These are phyloP conservation scores for Varanus komodoensis DNA, from an alignment of 2,113 vertebrate species.

Conservation along the genomic window DNA sequence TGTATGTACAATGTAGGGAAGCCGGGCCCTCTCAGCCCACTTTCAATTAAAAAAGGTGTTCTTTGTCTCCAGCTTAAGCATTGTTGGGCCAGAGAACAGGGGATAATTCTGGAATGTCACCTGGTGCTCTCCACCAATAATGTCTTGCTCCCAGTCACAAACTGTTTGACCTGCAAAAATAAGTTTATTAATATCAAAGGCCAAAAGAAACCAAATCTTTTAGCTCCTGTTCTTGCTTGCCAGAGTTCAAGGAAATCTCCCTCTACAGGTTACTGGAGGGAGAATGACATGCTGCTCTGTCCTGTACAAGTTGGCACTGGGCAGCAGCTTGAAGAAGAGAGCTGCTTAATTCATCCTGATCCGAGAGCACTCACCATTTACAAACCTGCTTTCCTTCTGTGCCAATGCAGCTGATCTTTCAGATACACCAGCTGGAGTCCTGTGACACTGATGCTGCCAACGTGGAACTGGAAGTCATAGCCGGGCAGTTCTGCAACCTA, in stretches of 20 bases:
- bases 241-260: not conserved
- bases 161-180: not conserved
- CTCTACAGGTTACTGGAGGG: not conserved
- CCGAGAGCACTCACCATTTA: conserved; percentile 25
- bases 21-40: not conserved
- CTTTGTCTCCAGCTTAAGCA: not conserved
- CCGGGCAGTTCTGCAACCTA: conserved; percentile 81
- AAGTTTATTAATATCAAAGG: not conserved
- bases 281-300: not conserved
- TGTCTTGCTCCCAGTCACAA: not conserved
- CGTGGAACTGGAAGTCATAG: conserved; percentile 47
- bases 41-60: not conserved
- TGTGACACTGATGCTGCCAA: conserved; percentile 69
- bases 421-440: conserved; percentile 75
- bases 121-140: not conserved
- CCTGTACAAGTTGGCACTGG: conserved; percentile 22
- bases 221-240: not conserved
- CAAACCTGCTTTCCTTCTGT: conserved; percentile 31
- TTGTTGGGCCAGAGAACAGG: not conserved
- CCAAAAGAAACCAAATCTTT: not conserved
- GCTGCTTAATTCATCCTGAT: not conserved
- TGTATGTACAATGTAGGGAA: not conserved
- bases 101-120: not conserved
- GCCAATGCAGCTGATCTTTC: conserved; percentile 74
- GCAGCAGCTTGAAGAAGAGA: conserved; percentile 5